Conservation (phyloP, 2,888 invertebrate genomes). For the Metallyticus violacea region DNA sequence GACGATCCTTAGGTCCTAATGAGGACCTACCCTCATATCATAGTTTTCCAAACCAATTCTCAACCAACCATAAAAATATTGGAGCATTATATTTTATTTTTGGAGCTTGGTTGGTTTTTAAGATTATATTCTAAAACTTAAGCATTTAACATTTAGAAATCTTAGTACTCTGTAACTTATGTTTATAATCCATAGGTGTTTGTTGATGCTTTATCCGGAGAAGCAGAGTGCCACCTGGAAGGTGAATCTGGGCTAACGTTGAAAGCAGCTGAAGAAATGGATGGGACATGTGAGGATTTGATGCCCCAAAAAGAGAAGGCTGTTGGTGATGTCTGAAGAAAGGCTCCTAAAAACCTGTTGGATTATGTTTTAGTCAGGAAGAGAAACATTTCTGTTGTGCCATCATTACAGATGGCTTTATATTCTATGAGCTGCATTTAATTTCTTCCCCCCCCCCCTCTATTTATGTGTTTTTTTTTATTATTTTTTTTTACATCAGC, state of each 20-base stretch:
- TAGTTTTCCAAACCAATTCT: too few relatives aligned
- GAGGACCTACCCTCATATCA: too few relatives aligned
- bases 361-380: not conserved
- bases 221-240: slow-evolving; percentile 39
- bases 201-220: slow-evolving; percentile 44
- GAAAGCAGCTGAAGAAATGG: not conserved
- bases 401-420: not conserved
- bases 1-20: too few relatives aligned
- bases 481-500: not conserved
- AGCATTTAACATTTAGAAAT: too few relatives aligned
- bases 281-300: not conserved
- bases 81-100: too few relatives aligned
- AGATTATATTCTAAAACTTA: too few relatives aligned
- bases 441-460: not conserved
- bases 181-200: slow-evolving; percentile 46
- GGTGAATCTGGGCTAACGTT: slow-evolving; percentile 33
- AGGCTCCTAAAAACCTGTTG: too few relatives aligned
- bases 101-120: too few relatives aligned
- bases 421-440: not conserved
- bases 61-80: too few relatives aligned
- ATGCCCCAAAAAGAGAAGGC: not conserved
- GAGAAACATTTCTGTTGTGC: not conserved
- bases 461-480: not conserved
- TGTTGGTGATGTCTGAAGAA: not conserved
- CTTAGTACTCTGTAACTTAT: too few relatives aligned